These are phyloP conservation scores for Etheostoma cragini DNA, from an alignment of 2,113 vertebrate genomes.

Conservation along the genomic window DNA sequence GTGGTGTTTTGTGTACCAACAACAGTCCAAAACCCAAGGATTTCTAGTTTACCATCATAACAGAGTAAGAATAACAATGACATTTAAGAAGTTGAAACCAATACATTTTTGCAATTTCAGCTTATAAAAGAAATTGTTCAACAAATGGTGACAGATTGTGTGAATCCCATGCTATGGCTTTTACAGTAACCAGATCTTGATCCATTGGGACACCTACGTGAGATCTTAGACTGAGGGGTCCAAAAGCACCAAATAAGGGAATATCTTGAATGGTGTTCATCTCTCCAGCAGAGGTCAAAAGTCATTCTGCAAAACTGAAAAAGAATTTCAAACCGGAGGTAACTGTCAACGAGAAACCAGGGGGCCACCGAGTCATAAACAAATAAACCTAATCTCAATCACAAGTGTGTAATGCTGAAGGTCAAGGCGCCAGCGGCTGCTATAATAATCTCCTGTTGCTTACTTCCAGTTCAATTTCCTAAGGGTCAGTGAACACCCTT, in stretches of 20 bases:
- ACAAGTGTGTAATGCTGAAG: conserved; percentile 27
- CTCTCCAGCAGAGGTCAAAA: background rate
- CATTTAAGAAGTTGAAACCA: background rate
- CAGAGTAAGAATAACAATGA: background rate
- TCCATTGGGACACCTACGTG: background rate
- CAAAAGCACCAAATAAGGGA: background rate
- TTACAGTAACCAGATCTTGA: background rate
- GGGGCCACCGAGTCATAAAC: conserved; percentile 46
- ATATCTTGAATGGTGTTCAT: background rate
- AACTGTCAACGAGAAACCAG: conserved; percentile 35
- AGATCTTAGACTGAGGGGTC: background rate
- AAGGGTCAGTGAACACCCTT: conserved; percentile 59
- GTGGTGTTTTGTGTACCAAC: no score
- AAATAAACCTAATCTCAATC: conserved; percentile 53
- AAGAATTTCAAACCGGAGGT: conserved; percentile 22
- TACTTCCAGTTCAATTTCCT: conserved; percentile 74
- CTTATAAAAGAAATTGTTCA: background rate
- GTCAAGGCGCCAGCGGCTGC: conserved; percentile 43
- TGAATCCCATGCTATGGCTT: background rate
- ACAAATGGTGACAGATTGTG: no score
- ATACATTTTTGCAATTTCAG: background rate
- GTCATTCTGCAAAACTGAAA: background rate
- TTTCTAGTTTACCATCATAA: background rate
- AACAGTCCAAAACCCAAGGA: background rate
- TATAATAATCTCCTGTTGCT: conserved; percentile 60